Percentiles rank a stretch among this genome's conserved stretches.
Evolutionary conservation across 2,888 invertebrate genomes (phyloP).

Genomic region (Pilophorus perplexus): DNA sequence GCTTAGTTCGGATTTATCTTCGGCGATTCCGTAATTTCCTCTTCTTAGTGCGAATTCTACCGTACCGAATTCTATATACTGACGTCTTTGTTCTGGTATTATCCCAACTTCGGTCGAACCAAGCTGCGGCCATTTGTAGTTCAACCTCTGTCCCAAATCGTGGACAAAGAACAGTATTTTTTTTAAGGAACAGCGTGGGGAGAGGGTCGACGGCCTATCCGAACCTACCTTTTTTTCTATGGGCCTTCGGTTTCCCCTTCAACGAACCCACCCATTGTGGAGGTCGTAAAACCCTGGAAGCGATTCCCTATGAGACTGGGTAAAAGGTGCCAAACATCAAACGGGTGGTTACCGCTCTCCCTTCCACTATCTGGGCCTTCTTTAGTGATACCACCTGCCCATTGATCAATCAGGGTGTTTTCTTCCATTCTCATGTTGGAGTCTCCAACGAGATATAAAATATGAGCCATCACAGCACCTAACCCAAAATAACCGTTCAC

Average conservation of each 20-base stretch:
- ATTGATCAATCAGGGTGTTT: conserved; percentile 15
- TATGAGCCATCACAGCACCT: too few species aligned
- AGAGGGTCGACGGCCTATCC: not conserved
- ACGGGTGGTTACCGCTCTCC: not conserved
- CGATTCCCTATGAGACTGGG: conserved; percentile 7
- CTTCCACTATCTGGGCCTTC: not conserved
- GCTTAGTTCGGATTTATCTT: too few species aligned
- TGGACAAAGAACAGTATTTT: conserved; percentile 3
- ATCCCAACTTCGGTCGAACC: too few species aligned
- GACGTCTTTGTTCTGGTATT: too few species aligned
- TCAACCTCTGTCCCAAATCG: conserved; percentile 17
- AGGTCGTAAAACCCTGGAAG: conserved; percentile 4
- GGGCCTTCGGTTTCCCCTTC: not conserved
- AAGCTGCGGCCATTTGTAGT: conserved; percentile 8
- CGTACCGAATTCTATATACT: too few species aligned
- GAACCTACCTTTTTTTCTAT: not conserved
- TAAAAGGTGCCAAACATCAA: conserved; percentile 22
- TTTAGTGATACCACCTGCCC: conserved; percentile 5
- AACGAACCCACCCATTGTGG: not conserved
- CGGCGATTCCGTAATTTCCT: too few species aligned
- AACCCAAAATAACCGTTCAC: too few species aligned
- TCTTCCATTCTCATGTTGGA: too few species aligned
- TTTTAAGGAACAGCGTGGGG: not conserved
- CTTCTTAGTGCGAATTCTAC: too few species aligned
- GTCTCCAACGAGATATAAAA: too few species aligned